Percentiles rank a stretch among this genome's conserved stretches.
Conservation (phyloP, 2,888 invertebrate species). For the Cremastobaeus sp. region DNA sequence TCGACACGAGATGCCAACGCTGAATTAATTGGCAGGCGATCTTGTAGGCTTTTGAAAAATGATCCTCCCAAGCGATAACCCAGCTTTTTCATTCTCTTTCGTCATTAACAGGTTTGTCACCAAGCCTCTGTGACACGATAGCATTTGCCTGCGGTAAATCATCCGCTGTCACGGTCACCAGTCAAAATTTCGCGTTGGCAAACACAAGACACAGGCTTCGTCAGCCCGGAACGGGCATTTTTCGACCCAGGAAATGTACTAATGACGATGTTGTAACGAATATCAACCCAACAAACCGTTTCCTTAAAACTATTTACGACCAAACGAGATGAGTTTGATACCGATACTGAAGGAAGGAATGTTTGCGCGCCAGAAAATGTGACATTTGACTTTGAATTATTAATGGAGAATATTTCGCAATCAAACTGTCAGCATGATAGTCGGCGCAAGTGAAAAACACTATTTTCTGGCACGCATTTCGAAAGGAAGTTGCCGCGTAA, state of each 20-base stretch:
- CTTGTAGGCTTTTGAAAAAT: conserved; percentile 60
- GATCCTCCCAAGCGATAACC: conserved; percentile 53
- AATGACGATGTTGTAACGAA: no score
- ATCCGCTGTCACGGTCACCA: conserved; percentile 47
- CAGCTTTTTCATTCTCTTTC: conserved; percentile 48
- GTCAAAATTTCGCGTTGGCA: conserved; percentile 27
- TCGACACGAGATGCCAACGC: conserved; percentile 60
- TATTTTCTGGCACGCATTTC: conserved; percentile 16
- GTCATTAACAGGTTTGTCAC: conserved; percentile 58
- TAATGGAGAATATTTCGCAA: conserved; percentile 44
- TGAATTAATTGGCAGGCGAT: conserved; percentile 60
- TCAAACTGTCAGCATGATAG: conserved; percentile 4
- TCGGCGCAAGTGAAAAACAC: conserved; percentile 2
- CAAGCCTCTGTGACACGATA: conserved; percentile 31
- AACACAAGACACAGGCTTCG: no score
- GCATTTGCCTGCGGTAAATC: conserved; percentile 51
- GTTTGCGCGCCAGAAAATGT: no score
- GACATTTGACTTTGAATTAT: conserved; percentile 15
- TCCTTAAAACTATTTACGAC: no score
- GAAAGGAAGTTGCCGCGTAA: conserved; percentile 34
- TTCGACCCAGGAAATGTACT: conserved; percentile 9
- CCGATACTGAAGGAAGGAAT: no score
- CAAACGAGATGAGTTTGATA: no score
- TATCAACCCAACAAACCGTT: not conserved
- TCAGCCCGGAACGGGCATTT: no score